phyloP scores from a whole-genome alignment of 1,140 invertebrate genomes.

The Papilio aristodemus region DNA sequence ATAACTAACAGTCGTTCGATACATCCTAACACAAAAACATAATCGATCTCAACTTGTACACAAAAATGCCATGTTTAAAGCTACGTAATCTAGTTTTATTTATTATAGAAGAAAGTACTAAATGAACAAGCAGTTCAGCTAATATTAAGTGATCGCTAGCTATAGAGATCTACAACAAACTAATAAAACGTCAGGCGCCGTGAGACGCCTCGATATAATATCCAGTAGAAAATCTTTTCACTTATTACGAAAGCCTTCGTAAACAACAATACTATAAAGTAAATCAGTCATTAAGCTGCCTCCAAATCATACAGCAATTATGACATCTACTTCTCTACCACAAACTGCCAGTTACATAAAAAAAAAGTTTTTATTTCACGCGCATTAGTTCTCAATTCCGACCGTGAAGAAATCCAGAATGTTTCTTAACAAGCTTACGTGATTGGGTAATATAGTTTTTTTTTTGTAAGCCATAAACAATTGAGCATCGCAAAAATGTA shows the following conservation, averaged over 20 bases:
- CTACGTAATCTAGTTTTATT: too few relatives aligned
- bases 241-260: too few relatives aligned
- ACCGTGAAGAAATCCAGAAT: neutral
- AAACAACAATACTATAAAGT: too few relatives aligned
- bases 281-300: too few relatives aligned
- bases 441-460: conserved; percentile 12
- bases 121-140: too few relatives aligned
- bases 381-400: neutral
- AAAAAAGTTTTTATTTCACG: neutral
- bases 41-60: neutral
- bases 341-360: neutral
- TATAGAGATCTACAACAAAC: too few relatives aligned
- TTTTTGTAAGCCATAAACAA: conserved; percentile 7
- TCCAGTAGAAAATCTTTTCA: too few relatives aligned
- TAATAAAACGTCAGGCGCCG: too few relatives aligned
- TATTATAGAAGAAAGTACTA: too few relatives aligned
- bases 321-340: neutral
- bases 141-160: too few relatives aligned
- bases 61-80: neutral
- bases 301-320: too few relatives aligned
- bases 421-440: neutral
- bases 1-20: conserved; percentile 36
- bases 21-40: neutral
- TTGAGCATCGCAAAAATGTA: conserved; percentile 21
- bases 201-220: too few relatives aligned